Conservation (phyloP, 2,888 invertebrate species). For the Idaea dimidiata region DNA sequence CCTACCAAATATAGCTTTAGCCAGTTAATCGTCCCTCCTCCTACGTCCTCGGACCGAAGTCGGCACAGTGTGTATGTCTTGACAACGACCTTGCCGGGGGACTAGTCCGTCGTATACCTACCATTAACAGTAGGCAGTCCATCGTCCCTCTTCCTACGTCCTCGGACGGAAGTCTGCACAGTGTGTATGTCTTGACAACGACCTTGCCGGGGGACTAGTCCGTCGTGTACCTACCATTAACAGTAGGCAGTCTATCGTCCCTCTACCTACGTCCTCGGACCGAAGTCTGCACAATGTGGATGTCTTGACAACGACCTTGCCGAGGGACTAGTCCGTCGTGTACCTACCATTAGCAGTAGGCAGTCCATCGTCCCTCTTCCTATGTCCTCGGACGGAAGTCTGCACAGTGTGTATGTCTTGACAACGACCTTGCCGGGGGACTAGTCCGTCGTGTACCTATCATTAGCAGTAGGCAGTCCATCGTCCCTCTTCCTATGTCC, state of each 20-base stretch:
- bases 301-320: constrained; percentile 67
- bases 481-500: constrained; percentile 50
- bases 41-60: too few species aligned
- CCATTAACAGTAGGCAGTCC: too few species aligned
- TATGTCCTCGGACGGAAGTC: constrained; percentile 31
- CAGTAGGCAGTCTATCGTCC: constrained; percentile 32
- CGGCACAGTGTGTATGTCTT: too few species aligned
- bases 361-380: constrained; percentile 43
- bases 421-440: constrained; percentile 64
- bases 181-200: not conserved
- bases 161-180: too few species aligned
- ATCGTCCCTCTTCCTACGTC: too few species aligned
- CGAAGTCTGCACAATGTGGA: constrained; percentile 49
- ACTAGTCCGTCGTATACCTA: too few species aligned
- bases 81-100: too few species aligned
- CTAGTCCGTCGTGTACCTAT: constrained; percentile 71
- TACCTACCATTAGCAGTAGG: not conserved
- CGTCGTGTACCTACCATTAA: constrained; percentile 44
- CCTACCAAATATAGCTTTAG: too few species aligned
- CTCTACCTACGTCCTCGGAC: constrained; percentile 43
- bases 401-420: constrained; percentile 66
- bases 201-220: constrained; percentile 67
- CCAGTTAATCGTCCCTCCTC: too few species aligned
- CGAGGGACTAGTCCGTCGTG: constrained; percentile 66
- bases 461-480: constrained; percentile 23